Base-by-base conservation (phyloP, 2,888 invertebrate genomes). In the Physocephala rufipes region DNA sequence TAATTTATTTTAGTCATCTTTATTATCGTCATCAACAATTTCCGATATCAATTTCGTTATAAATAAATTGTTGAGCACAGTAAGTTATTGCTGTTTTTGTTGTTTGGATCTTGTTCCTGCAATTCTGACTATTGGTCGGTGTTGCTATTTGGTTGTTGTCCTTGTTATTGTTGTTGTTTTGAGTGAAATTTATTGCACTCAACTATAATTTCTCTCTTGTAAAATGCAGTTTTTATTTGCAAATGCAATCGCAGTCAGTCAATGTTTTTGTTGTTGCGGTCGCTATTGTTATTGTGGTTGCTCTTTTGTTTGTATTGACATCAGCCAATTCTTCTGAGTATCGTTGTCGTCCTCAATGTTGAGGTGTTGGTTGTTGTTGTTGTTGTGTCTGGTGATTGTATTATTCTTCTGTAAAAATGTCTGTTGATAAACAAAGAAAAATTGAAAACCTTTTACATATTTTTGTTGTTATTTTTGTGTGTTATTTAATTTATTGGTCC, bases 401-500 rank as follows among this genome's bases (percentile, higher is more conserved):
- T 30, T 49, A 30, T 15, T 55, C 21, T 30, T 36, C 36, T 16
- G 61, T 49, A 61, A 59, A 61, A 61, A 68, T 61, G 68, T 19
- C 19, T 36, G 61, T 61, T 36, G n/a, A 68, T 61, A 49, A 61
- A 61, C 26, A 36, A 66, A 15, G 36, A 51, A 51, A 51, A 26
- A 21, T 58, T 59, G 45, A 43, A 21, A 58, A 24, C 21, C 58
- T 67, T 58, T n/a, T 59, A 21, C n/a, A n/a, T n/a, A n/a, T n/a
- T n/a, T 49, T 64, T 64, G 55, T 67, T 70, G 71, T 59, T 51
- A 21, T 71, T 64, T 67, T 45, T 71, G 19, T 61, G 49, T 70
- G 43, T 63, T 62, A 19, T 65, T 70, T 71, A 53, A 63, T 51
- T 62, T n/a, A 28, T 43, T 53, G 51, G 49, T 24, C 24, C 36